These are phyloP conservation scores for Ips nitidus DNA, from an alignment of 1,140 invertebrate genomes.

Conservation along the genomic window DNA sequence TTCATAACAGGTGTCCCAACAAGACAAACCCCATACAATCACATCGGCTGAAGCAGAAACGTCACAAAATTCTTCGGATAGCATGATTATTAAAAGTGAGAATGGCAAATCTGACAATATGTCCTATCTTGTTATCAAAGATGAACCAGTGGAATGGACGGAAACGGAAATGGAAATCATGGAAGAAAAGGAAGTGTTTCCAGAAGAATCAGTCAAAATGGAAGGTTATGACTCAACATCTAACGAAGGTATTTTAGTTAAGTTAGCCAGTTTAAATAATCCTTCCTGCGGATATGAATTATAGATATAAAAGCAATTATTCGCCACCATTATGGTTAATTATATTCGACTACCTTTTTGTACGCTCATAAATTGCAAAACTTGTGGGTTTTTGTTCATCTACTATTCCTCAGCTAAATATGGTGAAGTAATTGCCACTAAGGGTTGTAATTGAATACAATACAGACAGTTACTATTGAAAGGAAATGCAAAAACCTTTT, in stretches of 20 bases:
- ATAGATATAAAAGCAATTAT: no score
- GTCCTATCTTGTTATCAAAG: slow-evolving; percentile 57
- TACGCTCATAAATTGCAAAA: no score
- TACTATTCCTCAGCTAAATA: no score
- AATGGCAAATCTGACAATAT: slow-evolving; percentile 45
- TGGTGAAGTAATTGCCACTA: no score
- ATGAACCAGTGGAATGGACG: slow-evolving; percentile 59
- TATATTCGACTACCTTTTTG: no score
- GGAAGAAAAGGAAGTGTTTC: slow-evolving; percentile 58
- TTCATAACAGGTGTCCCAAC: slow-evolving; percentile 15
- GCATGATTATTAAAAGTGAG: slow-evolving; percentile 33
- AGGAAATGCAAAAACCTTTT: no score
- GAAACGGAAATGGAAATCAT: slow-evolving; percentile 69
- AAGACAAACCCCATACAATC: slow-evolving; percentile 37
- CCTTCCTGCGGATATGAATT: no score
- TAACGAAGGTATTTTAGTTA: slow-evolving; percentile 21
- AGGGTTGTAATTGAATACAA: no score
- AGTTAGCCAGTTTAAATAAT: neutral
- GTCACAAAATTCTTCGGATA: slow-evolving; percentile 25
- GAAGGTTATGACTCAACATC: slow-evolving; percentile 40
- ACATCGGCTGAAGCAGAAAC: slow-evolving; percentile 30
- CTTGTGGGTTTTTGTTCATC: no score
- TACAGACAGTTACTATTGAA: no score
- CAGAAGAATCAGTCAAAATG: slow-evolving; percentile 59
- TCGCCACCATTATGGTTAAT: no score